Percentiles rank a stretch among this genome's conserved stretches.
Evolutionary conservation across 2,888 invertebrate species (phyloP).

Genomic region (Caenorhabditis japonica): DNA sequence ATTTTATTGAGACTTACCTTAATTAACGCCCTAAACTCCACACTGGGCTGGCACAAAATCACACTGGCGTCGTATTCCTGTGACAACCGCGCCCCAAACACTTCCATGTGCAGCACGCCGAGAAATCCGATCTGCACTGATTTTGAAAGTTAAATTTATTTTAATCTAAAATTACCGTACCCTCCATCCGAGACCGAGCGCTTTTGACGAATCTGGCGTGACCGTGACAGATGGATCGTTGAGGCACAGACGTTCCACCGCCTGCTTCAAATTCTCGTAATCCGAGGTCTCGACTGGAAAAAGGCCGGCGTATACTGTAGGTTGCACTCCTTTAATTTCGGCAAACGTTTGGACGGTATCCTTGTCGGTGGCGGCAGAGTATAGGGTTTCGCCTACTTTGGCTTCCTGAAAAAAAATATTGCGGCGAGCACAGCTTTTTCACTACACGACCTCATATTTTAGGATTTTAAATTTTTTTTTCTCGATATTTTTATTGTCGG

Average conservation of each 20-base stretch:
- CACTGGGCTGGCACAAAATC: slow-evolving; percentile 80
- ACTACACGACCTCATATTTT: no score
- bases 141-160: no score
- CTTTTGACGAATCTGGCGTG: slow-evolving; percentile 82
- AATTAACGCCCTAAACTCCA: slow-evolving; percentile 79
- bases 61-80: slow-evolving; percentile 80
- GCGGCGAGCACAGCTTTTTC: no score
- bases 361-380: slow-evolving; percentile 80
- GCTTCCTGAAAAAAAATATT: slow-evolving; percentile 66
- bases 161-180: no score
- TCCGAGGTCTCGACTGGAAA: slow-evolving; percentile 86
- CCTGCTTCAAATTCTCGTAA: slow-evolving; percentile 80
- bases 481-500: no score
- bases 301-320: slow-evolving; percentile 89
- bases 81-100: slow-evolving; percentile 80
- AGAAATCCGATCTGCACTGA: slow-evolving; percentile 73
- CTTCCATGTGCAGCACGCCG: slow-evolving; percentile 81
- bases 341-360: slow-evolving; percentile 82
- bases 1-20: no score
- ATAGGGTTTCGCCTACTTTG: slow-evolving; percentile 73
- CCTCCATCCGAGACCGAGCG: slow-evolving; percentile 80
- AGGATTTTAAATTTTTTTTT: no score
- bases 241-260: slow-evolving; percentile 91
- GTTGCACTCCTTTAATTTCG: slow-evolving; percentile 83
- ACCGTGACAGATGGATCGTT: slow-evolving; percentile 94